Percentiles rank a stretch among this genome's conserved stretches.
Evolutionary conservation across 2,797 vertebrate species (phyloP).

Genomic region (Pipistrellus pipistrellus): DNA sequence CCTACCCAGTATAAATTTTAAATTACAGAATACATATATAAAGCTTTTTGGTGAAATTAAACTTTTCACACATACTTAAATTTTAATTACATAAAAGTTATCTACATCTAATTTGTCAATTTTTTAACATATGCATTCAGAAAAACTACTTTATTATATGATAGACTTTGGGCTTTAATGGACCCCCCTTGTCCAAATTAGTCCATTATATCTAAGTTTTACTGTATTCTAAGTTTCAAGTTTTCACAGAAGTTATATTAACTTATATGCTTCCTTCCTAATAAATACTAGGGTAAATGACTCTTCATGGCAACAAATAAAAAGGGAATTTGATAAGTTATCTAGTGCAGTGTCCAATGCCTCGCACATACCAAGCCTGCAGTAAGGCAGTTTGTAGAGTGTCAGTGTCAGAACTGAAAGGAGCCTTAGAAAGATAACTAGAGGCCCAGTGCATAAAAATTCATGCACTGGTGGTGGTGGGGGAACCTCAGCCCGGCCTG

Average conservation of each 20-base stretch:
- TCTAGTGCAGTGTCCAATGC: not conserved
- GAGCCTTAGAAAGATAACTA: not conserved
- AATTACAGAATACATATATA: not conserved
- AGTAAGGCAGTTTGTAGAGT: not conserved
- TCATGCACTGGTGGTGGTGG: too few species aligned
- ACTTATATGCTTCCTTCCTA: not conserved
- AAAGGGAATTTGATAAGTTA: not conserved
- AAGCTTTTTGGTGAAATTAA: not conserved
- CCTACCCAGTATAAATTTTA: not conserved
- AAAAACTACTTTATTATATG: not conserved
- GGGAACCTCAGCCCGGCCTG: too few species aligned
- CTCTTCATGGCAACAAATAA: not conserved
- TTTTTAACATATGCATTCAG: not conserved
- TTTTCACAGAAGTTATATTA: conserved; percentile 1
- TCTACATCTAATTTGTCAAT: not conserved
- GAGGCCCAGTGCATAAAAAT: too few species aligned
- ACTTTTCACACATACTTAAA: not conserved
- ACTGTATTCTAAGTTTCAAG: not conserved
- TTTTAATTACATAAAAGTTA: not conserved
- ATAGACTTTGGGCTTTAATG: not conserved
- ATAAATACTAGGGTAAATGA: not conserved
- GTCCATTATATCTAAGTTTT: not conserved
- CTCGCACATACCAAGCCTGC: not conserved
- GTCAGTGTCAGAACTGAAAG: not conserved
- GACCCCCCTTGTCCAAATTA: not conserved